Evolutionary conservation across 2,888 invertebrate species (phyloP).

Genomic region (Argyresthia albistria): DNA sequence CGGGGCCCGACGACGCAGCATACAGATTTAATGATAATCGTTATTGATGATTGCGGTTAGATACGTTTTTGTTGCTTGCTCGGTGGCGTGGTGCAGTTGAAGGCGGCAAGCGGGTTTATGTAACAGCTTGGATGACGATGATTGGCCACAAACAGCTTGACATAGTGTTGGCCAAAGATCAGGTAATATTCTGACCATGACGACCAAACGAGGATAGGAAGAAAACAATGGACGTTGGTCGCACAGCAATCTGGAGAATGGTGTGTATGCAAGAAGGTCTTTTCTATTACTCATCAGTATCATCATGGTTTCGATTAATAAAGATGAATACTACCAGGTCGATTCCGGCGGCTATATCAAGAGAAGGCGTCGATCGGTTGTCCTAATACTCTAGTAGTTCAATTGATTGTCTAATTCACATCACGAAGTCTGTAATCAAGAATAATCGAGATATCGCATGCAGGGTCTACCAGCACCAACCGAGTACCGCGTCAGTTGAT

Average conservation of each 20-base stretch:
- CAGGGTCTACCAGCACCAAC: no score
- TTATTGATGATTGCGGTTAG: slow-evolving; percentile 62
- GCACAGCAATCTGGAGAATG: background rate
- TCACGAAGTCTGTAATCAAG: background rate
- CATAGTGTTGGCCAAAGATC: background rate
- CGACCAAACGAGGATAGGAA: background rate
- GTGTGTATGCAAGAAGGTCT: no score
- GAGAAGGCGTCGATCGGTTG: no score
- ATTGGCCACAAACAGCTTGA: no score
- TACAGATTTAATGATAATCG: slow-evolving; percentile 61
- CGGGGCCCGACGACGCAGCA: slow-evolving; percentile 10
- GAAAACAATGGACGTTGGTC: background rate
- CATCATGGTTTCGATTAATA: no score
- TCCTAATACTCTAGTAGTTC: no score
- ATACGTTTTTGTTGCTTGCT: slow-evolving; percentile 47
- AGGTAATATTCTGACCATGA: background rate
- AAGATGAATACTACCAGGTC: no score
- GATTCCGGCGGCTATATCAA: no score
- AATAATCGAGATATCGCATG: slow-evolving; percentile 4
- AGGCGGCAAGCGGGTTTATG: background rate
- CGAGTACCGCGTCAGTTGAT: no score
- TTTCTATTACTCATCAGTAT: no score
- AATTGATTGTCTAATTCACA: no score
- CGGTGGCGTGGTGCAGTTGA: slow-evolving; percentile 15
- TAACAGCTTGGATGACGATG: background rate